phyloP scores from a whole-genome alignment of 2,888 invertebrate genomes.

The Choreutis nemorana region DNA sequence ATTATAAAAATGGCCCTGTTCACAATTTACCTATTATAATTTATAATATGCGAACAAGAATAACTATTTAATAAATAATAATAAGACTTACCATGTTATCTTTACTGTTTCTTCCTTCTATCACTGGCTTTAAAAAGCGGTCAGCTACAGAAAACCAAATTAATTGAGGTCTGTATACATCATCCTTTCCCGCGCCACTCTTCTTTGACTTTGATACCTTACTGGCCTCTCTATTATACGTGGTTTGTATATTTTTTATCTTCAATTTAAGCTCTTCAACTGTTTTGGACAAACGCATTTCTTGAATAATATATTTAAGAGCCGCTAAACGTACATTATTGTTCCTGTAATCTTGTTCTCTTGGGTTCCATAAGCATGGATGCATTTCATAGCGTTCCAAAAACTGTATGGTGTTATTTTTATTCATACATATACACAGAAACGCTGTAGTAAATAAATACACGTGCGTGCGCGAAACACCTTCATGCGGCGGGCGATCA shows the following conservation, averaged over 20 bases:
- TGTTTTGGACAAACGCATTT: conserved; percentile 18
- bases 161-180: conserved; percentile 21
- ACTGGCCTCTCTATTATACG: conserved; percentile 19
- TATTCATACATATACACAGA: too few species aligned
- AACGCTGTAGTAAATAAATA: too few species aligned
- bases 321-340: conserved; percentile 18
- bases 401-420: background rate
- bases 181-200: conserved; percentile 18
- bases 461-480: too few species aligned
- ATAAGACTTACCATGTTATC: conserved; percentile 19
- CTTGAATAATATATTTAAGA: too few species aligned
- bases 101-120: conserved; percentile 19
- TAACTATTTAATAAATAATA: conserved; percentile 16
- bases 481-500: conserved; percentile 9
- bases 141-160: conserved; percentile 23
- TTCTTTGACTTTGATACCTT: conserved; percentile 21
- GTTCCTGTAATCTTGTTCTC: conserved; percentile 18
- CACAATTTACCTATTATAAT: conserved; percentile 13
- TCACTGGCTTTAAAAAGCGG: conserved; percentile 21
- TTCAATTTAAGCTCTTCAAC: conserved; percentile 18
- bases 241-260: conserved; percentile 21
- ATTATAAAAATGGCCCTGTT: conserved; percentile 11
- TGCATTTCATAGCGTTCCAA: too few species aligned
- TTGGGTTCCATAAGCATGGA: conserved; percentile 18
- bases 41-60: conserved; percentile 13